These are phyloP conservation scores for Toxotes chatareus DNA, from an alignment of 2,113 vertebrate species.

Conservation along the genomic window DNA sequence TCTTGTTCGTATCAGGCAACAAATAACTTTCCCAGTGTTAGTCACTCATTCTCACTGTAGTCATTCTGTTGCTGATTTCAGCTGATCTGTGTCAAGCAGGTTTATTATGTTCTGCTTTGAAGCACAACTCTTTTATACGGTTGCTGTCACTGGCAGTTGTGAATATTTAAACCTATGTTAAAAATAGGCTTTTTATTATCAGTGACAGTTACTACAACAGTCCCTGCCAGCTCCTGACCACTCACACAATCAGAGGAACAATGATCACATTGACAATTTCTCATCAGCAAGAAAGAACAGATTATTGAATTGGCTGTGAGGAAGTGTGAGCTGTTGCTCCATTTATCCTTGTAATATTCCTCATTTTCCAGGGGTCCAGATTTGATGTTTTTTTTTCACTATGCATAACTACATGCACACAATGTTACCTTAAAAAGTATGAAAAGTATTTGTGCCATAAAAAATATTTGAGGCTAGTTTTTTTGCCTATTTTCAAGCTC, in stretches of 20 bases:
- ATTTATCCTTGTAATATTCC: neutral
- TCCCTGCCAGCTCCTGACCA: neutral
- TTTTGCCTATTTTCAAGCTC: too few species aligned
- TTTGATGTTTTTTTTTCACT: neutral
- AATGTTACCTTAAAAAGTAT: too few species aligned
- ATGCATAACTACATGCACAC: neutral
- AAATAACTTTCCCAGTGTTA: conserved; percentile 20
- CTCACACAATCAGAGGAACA: neutral
- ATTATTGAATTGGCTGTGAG: neutral
- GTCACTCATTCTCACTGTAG: conserved; percentile 9
- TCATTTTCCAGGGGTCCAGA: neutral
- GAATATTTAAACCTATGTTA: conserved; percentile 12
- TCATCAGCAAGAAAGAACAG: neutral
- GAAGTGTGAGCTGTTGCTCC: neutral
- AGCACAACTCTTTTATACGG: neutral
- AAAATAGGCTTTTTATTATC: neutral
- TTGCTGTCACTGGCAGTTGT: neutral
- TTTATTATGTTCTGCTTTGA: neutral
- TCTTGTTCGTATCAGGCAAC: conserved; percentile 14
- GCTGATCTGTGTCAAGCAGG: neutral
- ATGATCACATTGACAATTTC: too few species aligned
- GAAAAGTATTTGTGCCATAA: too few species aligned
- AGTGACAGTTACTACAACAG: neutral
- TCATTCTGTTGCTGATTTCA: conserved; percentile 17
- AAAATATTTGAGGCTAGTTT: too few species aligned